A percentile compares a stretch with the other conserved stretches of the same genome.
These are phyloP conservation scores for Agapostemon virescens DNA, from an alignment of 2,888 invertebrate genomes.

Conservation along the genomic window DNA sequence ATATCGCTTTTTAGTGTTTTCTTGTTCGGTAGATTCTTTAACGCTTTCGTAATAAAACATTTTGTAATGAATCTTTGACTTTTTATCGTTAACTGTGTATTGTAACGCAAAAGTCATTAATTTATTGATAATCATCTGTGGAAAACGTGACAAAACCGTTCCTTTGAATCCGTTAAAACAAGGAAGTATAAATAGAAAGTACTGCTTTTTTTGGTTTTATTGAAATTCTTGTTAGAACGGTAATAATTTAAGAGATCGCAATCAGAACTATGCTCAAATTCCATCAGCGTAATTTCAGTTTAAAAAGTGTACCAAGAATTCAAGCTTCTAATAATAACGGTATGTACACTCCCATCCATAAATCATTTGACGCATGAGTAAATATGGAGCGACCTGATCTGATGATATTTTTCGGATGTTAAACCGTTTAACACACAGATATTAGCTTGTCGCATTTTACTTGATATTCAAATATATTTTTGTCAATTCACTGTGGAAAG, in stretches of 20 bases:
- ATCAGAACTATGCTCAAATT: background rate
- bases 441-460: too few species aligned
- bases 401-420: background rate
- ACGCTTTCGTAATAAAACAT: background rate
- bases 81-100: background rate
- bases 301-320: conserved; percentile 1
- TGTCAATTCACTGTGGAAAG: too few species aligned
- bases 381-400: background rate
- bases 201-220: background rate
- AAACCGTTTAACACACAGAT: background rate
- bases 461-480: too few species aligned
- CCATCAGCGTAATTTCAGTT: background rate
- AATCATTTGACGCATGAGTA: background rate
- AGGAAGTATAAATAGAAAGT: background rate
- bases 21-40: background rate
- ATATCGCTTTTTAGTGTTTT: background rate
- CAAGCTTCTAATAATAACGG: conserved; percentile 7
- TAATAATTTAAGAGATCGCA: background rate
- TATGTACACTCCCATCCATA: background rate
- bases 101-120: background rate
- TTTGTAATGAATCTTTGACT: background rate
- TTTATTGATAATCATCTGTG: background rate
- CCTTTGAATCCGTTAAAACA: background rate
- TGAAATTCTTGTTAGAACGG: background rate
- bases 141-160: background rate